Conservation (phyloP, 35 echinoderm and acorn worm species). For the Apostichopus japonicus region DNA sequence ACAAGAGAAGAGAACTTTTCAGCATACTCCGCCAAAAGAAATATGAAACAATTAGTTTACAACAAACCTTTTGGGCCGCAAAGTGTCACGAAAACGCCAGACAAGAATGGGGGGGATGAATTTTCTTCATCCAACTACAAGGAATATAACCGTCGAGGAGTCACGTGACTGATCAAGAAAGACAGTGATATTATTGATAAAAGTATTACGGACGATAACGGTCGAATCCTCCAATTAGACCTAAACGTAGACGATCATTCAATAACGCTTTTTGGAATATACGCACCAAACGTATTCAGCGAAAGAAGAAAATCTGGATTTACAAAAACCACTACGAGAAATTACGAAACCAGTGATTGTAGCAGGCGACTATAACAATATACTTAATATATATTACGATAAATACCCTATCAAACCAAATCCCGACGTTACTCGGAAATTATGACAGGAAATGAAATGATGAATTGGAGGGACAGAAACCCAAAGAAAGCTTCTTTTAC, state of each 20-base stretch:
- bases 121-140: conserved; percentile 1
- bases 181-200: not conserved
- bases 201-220: too few relatives aligned
- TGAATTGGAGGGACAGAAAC: too few relatives aligned
- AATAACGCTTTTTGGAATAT: not conserved
- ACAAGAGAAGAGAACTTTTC: not conserved
- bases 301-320: too few relatives aligned
- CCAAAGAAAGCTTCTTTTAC: too few relatives aligned
- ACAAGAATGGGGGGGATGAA: not conserved
- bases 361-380: too few relatives aligned
- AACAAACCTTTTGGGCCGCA: conserved; percentile 28
- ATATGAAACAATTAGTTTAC: conserved; percentile 17
- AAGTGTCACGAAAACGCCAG: not conserved
- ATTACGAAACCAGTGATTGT: too few relatives aligned
- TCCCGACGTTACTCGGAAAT: too few relatives aligned
- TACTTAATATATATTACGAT: too few relatives aligned
- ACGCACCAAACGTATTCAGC: too few relatives aligned
- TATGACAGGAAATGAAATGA: too few relatives aligned
- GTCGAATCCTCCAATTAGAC: not conserved
- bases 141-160: not conserved
- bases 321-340: too few relatives aligned
- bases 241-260: not conserved
- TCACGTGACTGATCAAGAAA: not conserved
- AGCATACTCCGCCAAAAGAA: not conserved
- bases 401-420: too few relatives aligned